These are phyloP conservation scores for Melanerpes formicivorus DNA, from an alignment of 2,113 vertebrate species.

Conservation along the genomic window DNA sequence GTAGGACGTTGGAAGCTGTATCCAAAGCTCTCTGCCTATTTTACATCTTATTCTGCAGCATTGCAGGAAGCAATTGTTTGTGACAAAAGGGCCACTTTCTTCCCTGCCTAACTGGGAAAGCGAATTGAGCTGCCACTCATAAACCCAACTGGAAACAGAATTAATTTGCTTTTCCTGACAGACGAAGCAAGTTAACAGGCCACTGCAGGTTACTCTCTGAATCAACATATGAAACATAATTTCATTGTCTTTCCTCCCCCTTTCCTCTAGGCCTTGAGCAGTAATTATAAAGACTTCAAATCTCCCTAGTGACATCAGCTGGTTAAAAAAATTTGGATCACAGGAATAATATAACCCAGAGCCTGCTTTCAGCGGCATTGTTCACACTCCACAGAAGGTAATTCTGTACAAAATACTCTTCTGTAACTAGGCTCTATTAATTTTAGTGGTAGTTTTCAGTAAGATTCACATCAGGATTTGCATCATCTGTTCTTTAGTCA, in stretches of 20 bases:
- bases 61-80: constrained; percentile 66
- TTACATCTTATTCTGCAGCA: constrained; percentile 50
- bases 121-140: constrained; percentile 67
- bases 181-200: constrained; percentile 46
- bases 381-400: constrained; percentile 56
- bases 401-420: constrained; percentile 35
- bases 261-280: constrained; percentile 49
- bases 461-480: constrained; percentile 13
- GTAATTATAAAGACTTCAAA: constrained; percentile 74
- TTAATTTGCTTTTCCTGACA: constrained; percentile 55
- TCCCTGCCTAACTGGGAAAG: constrained; percentile 42
- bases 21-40: constrained; percentile 55
- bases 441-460: constrained; percentile 52
- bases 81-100: constrained; percentile 59
- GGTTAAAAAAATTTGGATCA: constrained; percentile 76
- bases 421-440: constrained; percentile 44
- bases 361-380: constrained; percentile 30
- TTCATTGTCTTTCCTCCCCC: constrained; percentile 40
- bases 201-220: constrained; percentile 37
- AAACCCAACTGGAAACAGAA: constrained; percentile 51
- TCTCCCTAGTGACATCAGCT: constrained; percentile 74
- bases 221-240: constrained; percentile 60
- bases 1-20: constrained; percentile 47
- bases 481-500: constrained; percentile 27
- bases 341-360: constrained; percentile 58